These are phyloP conservation scores for Teleogryllus occipitalis DNA, from an alignment of 1,140 invertebrate species.

Conservation along the genomic window DNA sequence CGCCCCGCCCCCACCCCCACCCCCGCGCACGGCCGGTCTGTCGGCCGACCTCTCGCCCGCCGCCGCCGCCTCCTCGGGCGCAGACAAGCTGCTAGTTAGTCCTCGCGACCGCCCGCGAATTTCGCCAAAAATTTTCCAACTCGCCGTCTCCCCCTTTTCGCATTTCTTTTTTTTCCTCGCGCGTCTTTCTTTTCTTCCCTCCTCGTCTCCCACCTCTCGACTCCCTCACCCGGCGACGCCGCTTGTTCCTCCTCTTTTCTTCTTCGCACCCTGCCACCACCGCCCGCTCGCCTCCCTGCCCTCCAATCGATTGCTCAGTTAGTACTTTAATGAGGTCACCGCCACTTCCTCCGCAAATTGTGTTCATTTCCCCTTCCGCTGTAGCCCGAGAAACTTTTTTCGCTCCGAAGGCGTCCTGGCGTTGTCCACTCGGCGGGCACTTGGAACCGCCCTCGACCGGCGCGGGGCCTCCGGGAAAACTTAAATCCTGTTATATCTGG, in stretches of 20 bases:
- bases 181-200: not conserved
- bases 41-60: not conserved
- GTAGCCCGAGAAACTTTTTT: not conserved
- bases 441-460: too few species aligned
- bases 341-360: not conserved
- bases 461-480: too few species aligned
- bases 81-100: conserved; percentile 3
- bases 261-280: not conserved
- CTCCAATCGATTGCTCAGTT: not conserved
- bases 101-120: not conserved
- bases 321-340: not conserved
- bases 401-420: too few species aligned
- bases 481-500: too few species aligned
- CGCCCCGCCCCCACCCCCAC: not conserved
- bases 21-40: not conserved
- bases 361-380: not conserved
- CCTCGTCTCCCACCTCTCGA: not conserved
- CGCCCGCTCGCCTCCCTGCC: too few species aligned
- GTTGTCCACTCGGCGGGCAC: too few species aligned
- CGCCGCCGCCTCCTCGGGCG: not conserved
- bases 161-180: not conserved
- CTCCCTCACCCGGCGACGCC: too few species aligned
- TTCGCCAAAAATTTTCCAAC: not conserved
- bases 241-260: not conserved
- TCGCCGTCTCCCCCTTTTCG: not conserved